These are phyloP conservation scores for Catotricha subobsoleta DNA, from an alignment of 2,888 invertebrate genomes.

Conservation along the genomic window DNA sequence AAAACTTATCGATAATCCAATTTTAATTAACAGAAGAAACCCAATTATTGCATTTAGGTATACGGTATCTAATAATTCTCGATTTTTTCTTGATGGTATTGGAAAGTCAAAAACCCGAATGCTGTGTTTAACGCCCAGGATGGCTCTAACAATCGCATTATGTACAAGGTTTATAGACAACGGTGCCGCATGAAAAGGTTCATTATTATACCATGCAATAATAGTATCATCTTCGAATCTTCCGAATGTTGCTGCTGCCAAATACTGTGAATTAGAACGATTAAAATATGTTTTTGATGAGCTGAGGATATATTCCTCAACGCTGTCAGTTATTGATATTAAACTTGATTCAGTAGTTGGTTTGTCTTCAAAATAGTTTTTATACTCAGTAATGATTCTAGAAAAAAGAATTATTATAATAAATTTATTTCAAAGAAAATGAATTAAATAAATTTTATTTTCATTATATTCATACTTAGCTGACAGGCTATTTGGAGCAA, in stretches of 20 bases:
- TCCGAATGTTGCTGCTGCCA: conserved; percentile 37
- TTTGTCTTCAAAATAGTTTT: neutral
- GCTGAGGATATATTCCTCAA: conserved; percentile 16
- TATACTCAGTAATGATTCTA: neutral
- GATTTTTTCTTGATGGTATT: conserved; percentile 39
- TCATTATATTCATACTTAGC: neutral
- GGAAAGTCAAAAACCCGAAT: conserved; percentile 45
- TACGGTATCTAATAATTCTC: conserved; percentile 21
- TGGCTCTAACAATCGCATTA: conserved; percentile 37
- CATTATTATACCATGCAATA: conserved; percentile 56
- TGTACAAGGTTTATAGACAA: conserved; percentile 44
- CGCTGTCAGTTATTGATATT: neutral
- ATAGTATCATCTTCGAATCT: conserved; percentile 14
- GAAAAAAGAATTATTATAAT: too few relatives aligned
- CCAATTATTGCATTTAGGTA: conserved; percentile 29
- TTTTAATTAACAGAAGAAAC: conserved; percentile 43
- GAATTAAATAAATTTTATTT: neutral
- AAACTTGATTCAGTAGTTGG: neutral
- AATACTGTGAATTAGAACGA: conserved; percentile 32
- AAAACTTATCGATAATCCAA: conserved; percentile 56
- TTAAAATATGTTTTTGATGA: conserved; percentile 23
- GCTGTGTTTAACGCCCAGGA: conserved; percentile 12
- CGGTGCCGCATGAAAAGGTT: conserved; percentile 56
- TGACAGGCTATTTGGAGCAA: neutral
- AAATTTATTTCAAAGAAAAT: too few relatives aligned